Evolutionary conservation across 1,140 invertebrate species (phyloP).

Genomic region (Nymphalis io): DNA sequence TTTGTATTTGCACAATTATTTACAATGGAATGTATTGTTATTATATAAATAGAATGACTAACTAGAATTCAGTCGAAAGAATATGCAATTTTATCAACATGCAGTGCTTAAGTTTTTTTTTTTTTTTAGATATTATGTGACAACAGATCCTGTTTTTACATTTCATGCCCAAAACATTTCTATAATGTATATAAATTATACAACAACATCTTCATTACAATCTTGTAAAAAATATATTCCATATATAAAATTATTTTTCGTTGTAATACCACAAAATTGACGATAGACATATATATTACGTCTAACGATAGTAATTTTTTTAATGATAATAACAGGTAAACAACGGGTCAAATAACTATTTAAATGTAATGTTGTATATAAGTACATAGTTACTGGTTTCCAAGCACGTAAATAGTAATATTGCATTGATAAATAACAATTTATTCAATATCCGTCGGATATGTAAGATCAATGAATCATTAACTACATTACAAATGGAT

Average conservation of each 20-base stretch:
- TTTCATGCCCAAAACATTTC: too few species aligned
- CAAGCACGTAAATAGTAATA: slow-evolving; percentile 22
- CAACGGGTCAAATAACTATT: too few species aligned
- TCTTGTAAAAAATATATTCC: too few species aligned
- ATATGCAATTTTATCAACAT: not conserved
- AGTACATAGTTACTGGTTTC: slow-evolving; percentile 23
- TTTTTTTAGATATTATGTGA: not conserved
- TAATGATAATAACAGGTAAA: too few species aligned
- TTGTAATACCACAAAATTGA: too few species aligned
- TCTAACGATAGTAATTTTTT: too few species aligned
- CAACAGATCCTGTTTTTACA: not conserved
- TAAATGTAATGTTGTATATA: not conserved
- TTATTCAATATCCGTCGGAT: slow-evolving; percentile 5
- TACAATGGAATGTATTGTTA: slow-evolving; percentile 1
- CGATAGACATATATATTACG: too few species aligned
- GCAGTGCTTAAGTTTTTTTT: slow-evolving; percentile 1
- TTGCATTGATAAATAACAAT: slow-evolving; percentile 22
- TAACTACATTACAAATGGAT: slow-evolving; percentile 12
- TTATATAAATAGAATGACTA: slow-evolving; percentile 10
- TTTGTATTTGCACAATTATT: not conserved
- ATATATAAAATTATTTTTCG: too few species aligned
- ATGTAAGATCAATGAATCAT: slow-evolving; percentile 23
- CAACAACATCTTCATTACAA: too few species aligned
- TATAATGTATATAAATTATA: too few species aligned
- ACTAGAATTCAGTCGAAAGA: not conserved